A percentile compares a stretch with the other conserved stretches of the same genome.
Evolutionary conservation across 1,140 invertebrate species (phyloP).

Genomic region (Orchesella cincta): DNA sequence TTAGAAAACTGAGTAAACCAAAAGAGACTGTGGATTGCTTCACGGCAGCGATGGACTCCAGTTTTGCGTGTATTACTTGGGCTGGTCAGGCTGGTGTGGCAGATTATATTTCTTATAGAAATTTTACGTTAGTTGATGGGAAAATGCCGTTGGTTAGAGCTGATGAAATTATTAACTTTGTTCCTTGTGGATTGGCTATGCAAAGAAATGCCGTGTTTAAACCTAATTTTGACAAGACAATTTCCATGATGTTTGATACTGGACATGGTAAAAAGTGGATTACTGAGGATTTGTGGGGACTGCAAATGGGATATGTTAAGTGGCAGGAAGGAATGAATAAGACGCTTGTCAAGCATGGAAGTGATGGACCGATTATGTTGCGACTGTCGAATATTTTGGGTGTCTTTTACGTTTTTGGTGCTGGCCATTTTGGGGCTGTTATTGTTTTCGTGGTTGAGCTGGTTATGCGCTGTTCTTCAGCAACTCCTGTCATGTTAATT

Average conservation of each 20-base stretch:
- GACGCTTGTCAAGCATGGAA: not conserved
- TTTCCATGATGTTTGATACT: not conserved
- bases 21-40: constrained; percentile 9
- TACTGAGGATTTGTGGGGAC: not conserved
- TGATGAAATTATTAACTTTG: not conserved
- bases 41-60: not conserved
- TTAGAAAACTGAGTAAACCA: not conserved
- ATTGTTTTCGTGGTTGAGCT: no score
- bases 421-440: not conserved
- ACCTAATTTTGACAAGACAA: constrained; percentile 1
- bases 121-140: not conserved
- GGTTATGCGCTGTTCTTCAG: no score
- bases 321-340: not conserved
- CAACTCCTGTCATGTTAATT: no score
- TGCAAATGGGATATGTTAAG: not conserved
- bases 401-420: not conserved
- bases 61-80: constrained; percentile 31
- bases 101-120: constrained; percentile 1
- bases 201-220: not conserved
- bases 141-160: not conserved
- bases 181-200: not conserved
- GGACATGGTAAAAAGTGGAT: not conserved
- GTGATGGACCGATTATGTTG: not conserved
- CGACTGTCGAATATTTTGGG: not conserved
- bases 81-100: not conserved